Evolutionary conservation across 2,888 invertebrate genomes (phyloP).

Genomic region (Hyposoter dolosus): DNA sequence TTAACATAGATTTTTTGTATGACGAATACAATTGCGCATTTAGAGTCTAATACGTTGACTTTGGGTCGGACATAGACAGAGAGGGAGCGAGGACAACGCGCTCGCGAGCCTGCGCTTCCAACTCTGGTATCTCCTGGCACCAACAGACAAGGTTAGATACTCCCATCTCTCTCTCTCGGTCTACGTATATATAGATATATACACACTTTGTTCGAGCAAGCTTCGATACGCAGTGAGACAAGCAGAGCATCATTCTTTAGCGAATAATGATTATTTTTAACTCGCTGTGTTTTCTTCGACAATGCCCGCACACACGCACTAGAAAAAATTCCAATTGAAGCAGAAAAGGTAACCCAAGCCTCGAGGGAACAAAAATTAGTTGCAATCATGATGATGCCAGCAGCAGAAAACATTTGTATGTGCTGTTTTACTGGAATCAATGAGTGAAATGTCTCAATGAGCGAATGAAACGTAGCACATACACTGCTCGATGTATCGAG

Average conservation of each 20-base stretch:
- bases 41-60: background rate
- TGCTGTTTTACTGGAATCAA: too few species aligned
- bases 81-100: background rate
- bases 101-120: background rate
- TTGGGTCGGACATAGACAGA: background rate
- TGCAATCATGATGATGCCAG: too few species aligned
- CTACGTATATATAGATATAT: background rate
- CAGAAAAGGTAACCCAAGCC: too few species aligned
- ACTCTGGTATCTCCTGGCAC: constrained; percentile 29
- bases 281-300: background rate
- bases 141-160: constrained; percentile 11
- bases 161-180: background rate
- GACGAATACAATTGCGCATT: background rate
- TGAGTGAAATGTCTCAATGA: too few species aligned
- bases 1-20: background rate
- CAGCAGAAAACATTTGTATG: too few species aligned
- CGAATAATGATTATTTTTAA: background rate
- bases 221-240: background rate
- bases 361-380: too few species aligned
- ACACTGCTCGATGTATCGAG: too few species aligned
- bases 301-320: background rate
- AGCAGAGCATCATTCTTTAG: constrained; percentile 15
- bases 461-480: too few species aligned
- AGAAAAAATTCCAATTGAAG: too few species aligned
- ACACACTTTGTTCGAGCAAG: constrained; percentile 1